Evolutionary conservation across 2,888 invertebrate species (phyloP).

Genomic region (Cephus pygmeus): DNA sequence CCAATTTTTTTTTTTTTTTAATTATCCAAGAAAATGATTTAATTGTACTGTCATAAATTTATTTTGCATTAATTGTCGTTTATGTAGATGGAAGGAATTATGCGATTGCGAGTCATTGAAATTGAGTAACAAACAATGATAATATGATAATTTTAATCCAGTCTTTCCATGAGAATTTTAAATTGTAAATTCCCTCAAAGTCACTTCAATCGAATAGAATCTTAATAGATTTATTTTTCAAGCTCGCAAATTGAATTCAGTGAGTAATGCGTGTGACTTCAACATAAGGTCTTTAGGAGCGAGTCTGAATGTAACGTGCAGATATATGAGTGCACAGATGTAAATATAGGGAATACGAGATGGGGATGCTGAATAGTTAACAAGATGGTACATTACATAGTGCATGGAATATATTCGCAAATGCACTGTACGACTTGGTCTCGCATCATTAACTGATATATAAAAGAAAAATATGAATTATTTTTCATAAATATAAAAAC

Average conservation of each 20-base stretch:
- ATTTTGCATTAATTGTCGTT: not conserved
- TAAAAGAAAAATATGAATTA: not conserved
- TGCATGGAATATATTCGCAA: too few species aligned
- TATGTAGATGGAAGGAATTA: not conserved
- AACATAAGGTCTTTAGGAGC: not conserved
- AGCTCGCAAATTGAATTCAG: not conserved
- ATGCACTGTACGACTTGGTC: not conserved
- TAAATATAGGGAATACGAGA: not conserved
- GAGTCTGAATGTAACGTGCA: not conserved
- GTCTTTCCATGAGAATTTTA: not conserved
- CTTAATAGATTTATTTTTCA: not conserved
- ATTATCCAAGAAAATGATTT: not conserved
- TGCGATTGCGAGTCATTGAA: not conserved
- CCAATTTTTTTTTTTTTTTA: not conserved
- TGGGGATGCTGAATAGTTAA: not conserved
- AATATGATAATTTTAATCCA: too few species aligned
- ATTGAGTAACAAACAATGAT: not conserved
- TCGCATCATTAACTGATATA: not conserved
- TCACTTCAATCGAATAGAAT: not conserved
- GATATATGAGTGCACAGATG: not conserved
- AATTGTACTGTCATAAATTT: not conserved
- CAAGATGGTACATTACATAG: not conserved
- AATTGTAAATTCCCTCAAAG: not conserved
- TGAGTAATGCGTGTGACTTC: not conserved
- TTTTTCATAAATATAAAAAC: not conserved